phyloP scores from a whole-genome alignment of 2,888 invertebrate species.

The Sphecodes monilicornis region DNA sequence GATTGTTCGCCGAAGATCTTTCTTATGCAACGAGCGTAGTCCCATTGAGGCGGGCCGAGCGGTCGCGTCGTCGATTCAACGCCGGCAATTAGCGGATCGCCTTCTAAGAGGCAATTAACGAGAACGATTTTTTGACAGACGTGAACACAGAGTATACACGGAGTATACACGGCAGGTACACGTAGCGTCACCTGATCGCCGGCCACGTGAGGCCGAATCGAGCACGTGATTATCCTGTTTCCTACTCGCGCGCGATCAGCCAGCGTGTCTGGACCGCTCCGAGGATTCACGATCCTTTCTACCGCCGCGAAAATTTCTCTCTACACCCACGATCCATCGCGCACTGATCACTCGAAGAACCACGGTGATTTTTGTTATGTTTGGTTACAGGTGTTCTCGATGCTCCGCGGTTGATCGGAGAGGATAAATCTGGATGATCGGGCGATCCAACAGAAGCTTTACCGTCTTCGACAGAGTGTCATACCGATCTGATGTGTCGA shows the following conservation, averaged over 20 bases:
- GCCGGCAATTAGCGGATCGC: constrained; percentile 12
- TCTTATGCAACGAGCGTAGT: constrained; percentile 25
- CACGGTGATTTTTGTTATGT: neutral
- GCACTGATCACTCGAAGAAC: neutral
- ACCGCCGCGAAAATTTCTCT: neutral
- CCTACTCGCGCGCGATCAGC: neutral
- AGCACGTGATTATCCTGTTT: constrained; percentile 32
- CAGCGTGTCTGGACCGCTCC: neutral
- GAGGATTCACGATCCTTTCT: neutral
- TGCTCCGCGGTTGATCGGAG: neutral
- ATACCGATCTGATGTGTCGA: constrained; percentile 31
- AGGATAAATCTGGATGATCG: neutral
- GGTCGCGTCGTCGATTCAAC: neutral
- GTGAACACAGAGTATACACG: neutral
- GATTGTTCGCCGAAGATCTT: constrained; percentile 2
- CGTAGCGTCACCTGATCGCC: constrained; percentile 37
- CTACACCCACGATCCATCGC: neutral
- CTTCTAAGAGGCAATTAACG: constrained; percentile 25
- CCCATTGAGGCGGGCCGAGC: neutral
- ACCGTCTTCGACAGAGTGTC: neutral
- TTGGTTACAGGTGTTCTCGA: neutral
- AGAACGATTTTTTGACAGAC: neutral
- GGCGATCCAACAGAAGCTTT: neutral
- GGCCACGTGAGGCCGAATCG: constrained; percentile 21
- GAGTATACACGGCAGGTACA: neutral